Evolutionary conservation across 2,888 invertebrate genomes (phyloP).

Genomic region (Rhorus exstirpatorius): DNA sequence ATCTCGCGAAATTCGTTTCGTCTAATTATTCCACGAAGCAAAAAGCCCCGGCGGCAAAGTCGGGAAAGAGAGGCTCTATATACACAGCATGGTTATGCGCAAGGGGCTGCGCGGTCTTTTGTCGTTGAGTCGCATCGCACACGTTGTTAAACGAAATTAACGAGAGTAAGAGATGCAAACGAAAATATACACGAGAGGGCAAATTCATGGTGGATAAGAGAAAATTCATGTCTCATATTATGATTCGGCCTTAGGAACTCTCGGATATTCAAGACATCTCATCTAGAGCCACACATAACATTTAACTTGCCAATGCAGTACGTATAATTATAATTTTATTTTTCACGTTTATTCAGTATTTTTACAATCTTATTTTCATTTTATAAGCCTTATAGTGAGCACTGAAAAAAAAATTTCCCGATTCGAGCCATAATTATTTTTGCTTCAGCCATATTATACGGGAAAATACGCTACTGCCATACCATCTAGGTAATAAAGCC

Average conservation of each 20-base stretch:
- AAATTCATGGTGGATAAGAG: not conserved
- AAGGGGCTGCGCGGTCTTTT: slow-evolving; percentile 58
- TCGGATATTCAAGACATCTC: no score
- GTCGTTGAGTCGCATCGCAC: slow-evolving; percentile 53
- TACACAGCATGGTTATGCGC: slow-evolving; percentile 14
- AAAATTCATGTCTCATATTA: not conserved
- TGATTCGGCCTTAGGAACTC: no score
- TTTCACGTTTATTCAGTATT: not conserved
- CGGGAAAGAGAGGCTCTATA: slow-evolving; percentile 30
- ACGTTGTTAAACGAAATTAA: slow-evolving; percentile 67
- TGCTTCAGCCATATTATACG: no score
- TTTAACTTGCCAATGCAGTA: no score
- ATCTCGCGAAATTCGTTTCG: slow-evolving; percentile 63
- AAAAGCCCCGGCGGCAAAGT: slow-evolving; percentile 47
- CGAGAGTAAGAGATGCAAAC: slow-evolving; percentile 39
- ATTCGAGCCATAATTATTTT: no score
- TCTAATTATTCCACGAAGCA: slow-evolving; percentile 68
- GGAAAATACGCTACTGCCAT: no score
- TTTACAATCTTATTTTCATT: not conserved
- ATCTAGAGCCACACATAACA: no score
- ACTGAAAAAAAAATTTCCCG: no score
- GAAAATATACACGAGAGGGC: not conserved
- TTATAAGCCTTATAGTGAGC: no score
- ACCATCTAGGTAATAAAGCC: no score
- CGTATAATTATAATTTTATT: no score